Percentiles rank a stretch among this genome's conserved stretches.
Evolutionary conservation across 1,140 invertebrate genomes (phyloP).

Genomic region (Eurosta solidaginis): DNA sequence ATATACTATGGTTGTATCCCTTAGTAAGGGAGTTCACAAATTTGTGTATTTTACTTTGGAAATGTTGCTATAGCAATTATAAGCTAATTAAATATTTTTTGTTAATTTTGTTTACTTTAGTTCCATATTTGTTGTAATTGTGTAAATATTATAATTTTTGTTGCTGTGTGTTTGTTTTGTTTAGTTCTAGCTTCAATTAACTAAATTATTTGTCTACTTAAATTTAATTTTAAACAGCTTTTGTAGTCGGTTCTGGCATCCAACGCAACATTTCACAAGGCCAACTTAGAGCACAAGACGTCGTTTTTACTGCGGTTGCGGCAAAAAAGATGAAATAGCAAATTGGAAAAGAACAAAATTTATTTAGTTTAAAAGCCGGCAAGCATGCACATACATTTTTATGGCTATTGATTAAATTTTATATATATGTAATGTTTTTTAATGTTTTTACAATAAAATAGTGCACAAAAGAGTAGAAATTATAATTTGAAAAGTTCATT

Average conservation of each 20-base stretch:
- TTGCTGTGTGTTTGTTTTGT: slow-evolving; percentile 42
- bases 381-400: background rate
- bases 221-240: slow-evolving; percentile 59
- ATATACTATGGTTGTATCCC: no score
- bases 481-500: background rate
- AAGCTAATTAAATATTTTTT: no score
- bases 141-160: slow-evolving; percentile 21
- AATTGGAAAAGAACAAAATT: slow-evolving; percentile 17
- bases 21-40: no score
- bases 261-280: slow-evolving; percentile 60
- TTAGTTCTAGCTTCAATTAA: slow-evolving; percentile 33
- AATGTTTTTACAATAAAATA: no score
- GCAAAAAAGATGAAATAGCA: slow-evolving; percentile 1
- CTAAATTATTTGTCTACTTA: slow-evolving; percentile 56
- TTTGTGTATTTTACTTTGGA: no score
- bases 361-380: background rate
- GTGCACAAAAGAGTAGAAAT: background rate
- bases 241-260: slow-evolving; percentile 60
- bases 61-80: no score
- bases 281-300: slow-evolving; percentile 58
- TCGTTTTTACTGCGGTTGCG: slow-evolving; percentile 52
- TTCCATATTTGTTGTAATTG: background rate
- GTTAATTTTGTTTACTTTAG: background rate
- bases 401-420: background rate
- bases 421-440: background rate